phyloP scores from a whole-genome alignment of 1,140 invertebrate genomes.

The Bombus huntii region DNA sequence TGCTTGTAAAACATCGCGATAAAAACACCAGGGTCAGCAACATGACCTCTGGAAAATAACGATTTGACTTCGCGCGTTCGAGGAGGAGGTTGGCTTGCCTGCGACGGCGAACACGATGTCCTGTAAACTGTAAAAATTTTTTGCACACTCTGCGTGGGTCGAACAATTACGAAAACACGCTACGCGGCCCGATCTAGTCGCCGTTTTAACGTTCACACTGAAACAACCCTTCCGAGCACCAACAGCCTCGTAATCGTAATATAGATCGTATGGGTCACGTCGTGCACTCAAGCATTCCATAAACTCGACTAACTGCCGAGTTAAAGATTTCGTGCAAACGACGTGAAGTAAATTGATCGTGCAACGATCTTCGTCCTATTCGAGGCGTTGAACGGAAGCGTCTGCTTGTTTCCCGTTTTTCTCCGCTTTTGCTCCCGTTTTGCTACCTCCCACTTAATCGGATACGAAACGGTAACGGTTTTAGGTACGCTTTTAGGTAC shows the following conservation, averaged over 20 bases:
- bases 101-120: background rate
- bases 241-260: constrained; percentile 49
- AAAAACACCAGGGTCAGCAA: constrained; percentile 49
- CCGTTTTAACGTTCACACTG: constrained; percentile 42
- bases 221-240: background rate
- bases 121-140: constrained; percentile 57
- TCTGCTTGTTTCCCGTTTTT: background rate
- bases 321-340: constrained; percentile 46
- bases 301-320: constrained; percentile 41
- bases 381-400: background rate
- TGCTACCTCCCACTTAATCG: background rate
- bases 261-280: constrained; percentile 45
- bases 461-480: background rate
- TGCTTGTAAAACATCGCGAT: constrained; percentile 53
- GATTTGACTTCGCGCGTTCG: constrained; percentile 39
- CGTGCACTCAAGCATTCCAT: constrained; percentile 54
- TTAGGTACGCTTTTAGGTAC: background rate
- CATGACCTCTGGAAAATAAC: constrained; percentile 47
- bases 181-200: constrained; percentile 9
- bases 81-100: background rate
- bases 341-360: constrained; percentile 41
- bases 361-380: constrained; percentile 9
- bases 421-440: background rate
- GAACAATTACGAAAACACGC: constrained; percentile 53
- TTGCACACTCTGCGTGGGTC: constrained; percentile 34